Conservation (phyloP, 2,113 vertebrate species). For the Labeo catla region DNA sequence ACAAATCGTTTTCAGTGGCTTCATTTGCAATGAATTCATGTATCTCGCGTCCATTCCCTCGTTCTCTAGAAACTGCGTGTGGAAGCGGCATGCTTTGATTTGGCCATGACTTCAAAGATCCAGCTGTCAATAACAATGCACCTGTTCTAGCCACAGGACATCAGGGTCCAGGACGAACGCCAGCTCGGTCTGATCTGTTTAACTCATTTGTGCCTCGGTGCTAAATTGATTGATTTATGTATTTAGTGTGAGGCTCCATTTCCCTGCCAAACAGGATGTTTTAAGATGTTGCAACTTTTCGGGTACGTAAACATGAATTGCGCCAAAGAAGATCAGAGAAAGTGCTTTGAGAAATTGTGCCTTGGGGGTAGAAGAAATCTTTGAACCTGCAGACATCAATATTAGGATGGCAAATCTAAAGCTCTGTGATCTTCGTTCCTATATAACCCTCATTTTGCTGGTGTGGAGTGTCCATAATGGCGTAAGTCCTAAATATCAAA, state of each 20-base stretch:
- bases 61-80: not conserved
- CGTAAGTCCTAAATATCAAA: not conserved
- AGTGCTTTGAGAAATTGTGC: not conserved
- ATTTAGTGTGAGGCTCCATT: slow-evolving; percentile 11
- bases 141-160: slow-evolving; percentile 36
- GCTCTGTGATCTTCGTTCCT: not conserved
- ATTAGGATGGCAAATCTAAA: not conserved
- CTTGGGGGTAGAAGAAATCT: not conserved
- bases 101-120: slow-evolving; percentile 36
- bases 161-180: slow-evolving; percentile 20
- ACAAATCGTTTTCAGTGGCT: not conserved
- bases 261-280: slow-evolving; percentile 33
- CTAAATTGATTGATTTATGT: slow-evolving; percentile 32
- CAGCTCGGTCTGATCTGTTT: slow-evolving; percentile 26
- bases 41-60: not conserved
- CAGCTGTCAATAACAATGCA: slow-evolving; percentile 35
- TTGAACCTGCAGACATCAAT: not conserved
- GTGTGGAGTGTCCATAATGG: not conserved
- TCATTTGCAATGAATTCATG: not conserved
- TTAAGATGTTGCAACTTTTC: slow-evolving; percentile 10
- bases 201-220: slow-evolving; percentile 19
- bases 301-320: slow-evolving; percentile 3
- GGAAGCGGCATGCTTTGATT: not conserved
- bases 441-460: not conserved
- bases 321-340: slow-evolving; percentile 27